Evolutionary conservation across 2,888 invertebrate species (phyloP).

Genomic region (Eupithecia centaureata): DNA sequence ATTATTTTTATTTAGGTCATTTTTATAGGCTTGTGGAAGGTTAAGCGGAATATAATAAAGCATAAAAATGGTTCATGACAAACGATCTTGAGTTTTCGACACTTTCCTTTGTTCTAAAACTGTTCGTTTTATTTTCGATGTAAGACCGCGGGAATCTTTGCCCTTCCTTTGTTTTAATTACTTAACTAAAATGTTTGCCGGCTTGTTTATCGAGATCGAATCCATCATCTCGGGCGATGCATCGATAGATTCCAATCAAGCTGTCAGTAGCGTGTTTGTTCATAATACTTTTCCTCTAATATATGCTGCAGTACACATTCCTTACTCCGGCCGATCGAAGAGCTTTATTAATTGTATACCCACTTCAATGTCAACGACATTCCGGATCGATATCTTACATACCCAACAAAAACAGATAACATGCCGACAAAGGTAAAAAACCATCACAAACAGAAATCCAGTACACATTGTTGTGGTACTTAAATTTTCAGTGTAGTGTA

Average conservation of each 20-base stretch:
- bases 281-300: constrained; percentile 44
- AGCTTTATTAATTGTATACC: constrained; percentile 82
- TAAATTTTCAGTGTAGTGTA: constrained; percentile 81
- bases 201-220: constrained; percentile 29
- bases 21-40: constrained; percentile 55
- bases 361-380: constrained; percentile 82
- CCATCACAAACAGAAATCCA: constrained; percentile 67
- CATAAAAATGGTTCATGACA: constrained; percentile 30
- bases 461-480: constrained; percentile 77
- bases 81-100: constrained; percentile 7
- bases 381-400: constrained; percentile 76
- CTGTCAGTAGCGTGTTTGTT: constrained; percentile 46
- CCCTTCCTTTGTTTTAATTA: constrained; percentile 28
- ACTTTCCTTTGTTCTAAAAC: background rate
- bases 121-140: background rate
- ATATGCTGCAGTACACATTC: constrained; percentile 55
- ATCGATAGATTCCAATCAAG: constrained; percentile 40
- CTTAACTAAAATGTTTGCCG: constrained; percentile 21
- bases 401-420: constrained; percentile 64
- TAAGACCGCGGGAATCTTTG: background rate
- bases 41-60: constrained; percentile 39
- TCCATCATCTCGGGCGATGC: constrained; percentile 36
- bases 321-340: constrained; percentile 61
- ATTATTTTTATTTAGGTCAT: constrained; percentile 76
- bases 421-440: constrained; percentile 77